Percentiles rank a stretch among this genome's conserved stretches.
These are phyloP conservation scores for Gonocerus acuteangulatus DNA, from an alignment of 2,888 invertebrate species.

Conservation along the genomic window DNA sequence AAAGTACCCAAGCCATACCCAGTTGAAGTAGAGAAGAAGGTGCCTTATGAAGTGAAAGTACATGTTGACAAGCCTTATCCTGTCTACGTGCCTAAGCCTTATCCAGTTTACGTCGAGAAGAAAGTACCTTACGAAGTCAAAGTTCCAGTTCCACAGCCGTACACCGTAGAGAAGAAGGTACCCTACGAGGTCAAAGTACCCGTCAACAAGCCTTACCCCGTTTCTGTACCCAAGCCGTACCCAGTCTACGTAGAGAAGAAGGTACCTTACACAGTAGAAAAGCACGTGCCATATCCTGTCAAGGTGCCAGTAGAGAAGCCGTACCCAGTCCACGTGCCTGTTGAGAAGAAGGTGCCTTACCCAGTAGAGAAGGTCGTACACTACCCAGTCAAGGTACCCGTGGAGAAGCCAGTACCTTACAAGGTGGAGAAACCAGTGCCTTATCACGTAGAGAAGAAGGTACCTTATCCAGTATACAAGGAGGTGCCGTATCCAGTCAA, in stretches of 20 bases:
- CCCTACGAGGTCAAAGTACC: conserved; percentile 30
- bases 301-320: conserved; percentile 33
- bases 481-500: conserved; percentile 16
- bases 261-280: conserved; percentile 46
- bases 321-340: conserved; percentile 30
- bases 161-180: conserved; percentile 52
- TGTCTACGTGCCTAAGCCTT: conserved; percentile 65
- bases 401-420: conserved; percentile 26
- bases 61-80: conserved; percentile 50
- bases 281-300: conserved; percentile 46
- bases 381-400: conserved; percentile 54
- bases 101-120: conserved; percentile 51
- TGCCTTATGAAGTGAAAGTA: conserved; percentile 65
- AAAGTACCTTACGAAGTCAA: conserved; percentile 55
- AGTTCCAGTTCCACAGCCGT: conserved; percentile 61
- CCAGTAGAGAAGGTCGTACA: conserved; percentile 31
- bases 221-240: conserved; percentile 49
- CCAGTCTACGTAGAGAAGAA: conserved; percentile 68
- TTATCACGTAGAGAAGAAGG: conserved; percentile 28
- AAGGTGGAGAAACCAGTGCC: conserved; percentile 30
- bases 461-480: conserved; percentile 32
- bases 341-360: conserved; percentile 32
- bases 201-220: conserved; percentile 31
- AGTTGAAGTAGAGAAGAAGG: conserved; percentile 48
- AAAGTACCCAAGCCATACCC: conserved; percentile 67